Percentiles rank a stretch among this genome's conserved stretches.
These are phyloP conservation scores for Pachycephus smyrnensis DNA, from an alignment of 2,888 invertebrate genomes.

Conservation along the genomic window DNA sequence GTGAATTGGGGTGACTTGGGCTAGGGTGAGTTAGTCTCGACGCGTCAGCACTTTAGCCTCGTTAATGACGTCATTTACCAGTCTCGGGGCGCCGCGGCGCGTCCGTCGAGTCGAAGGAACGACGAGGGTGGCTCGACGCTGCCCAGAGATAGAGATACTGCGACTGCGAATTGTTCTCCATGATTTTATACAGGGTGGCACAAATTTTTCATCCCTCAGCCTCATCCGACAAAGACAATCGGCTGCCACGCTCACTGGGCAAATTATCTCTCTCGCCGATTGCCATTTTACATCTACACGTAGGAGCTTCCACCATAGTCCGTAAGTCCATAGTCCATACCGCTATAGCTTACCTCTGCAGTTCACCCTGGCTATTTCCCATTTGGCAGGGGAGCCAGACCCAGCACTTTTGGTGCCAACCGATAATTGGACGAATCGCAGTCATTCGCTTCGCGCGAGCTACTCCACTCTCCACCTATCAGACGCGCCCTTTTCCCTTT, in stretches of 20 bases:
- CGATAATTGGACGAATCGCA: conserved; percentile 63
- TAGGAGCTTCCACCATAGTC: conserved; percentile 29
- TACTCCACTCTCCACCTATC: conserved; percentile 10
- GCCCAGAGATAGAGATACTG: not conserved
- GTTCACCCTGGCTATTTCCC: conserved; percentile 55
- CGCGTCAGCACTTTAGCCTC: conserved; percentile 59
- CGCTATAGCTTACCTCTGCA: conserved; percentile 48
- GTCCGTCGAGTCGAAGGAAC: conserved; percentile 21
- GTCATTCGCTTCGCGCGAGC: conserved; percentile 59
- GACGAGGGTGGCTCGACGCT: conserved; percentile 22
- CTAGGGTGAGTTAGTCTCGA: conserved; percentile 45
- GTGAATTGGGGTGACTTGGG: conserved; percentile 20
- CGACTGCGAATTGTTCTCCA: not conserved
- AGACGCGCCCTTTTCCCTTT: not conserved
- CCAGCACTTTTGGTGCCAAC: conserved; percentile 63
- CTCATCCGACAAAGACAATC: not conserved
- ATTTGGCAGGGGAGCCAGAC: conserved; percentile 62
- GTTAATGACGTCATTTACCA: conserved; percentile 60
- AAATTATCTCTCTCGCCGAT: conserved; percentile 45
- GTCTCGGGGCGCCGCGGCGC: conserved; percentile 41
- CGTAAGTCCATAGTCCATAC: conserved; percentile 39
- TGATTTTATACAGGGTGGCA: not conserved
- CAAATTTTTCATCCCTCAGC: not conserved
- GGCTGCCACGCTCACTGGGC: not conserved
- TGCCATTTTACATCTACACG: conserved; percentile 41